phyloP scores from a whole-genome alignment of 2,888 invertebrate genomes.

The Yponomeuta sedellus region DNA sequence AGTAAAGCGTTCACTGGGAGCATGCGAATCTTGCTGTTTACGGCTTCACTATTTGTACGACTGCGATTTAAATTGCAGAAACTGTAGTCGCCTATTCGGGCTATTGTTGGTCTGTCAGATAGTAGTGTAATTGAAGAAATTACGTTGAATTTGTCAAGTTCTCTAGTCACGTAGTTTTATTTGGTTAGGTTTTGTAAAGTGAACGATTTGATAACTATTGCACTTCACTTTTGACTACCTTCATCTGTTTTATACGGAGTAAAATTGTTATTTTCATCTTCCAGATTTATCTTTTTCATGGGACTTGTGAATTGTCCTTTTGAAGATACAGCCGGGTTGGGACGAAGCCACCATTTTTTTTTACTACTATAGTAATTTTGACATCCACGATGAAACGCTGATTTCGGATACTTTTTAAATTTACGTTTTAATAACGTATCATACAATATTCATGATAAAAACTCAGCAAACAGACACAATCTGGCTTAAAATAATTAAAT shows the following conservation, averaged over 20 bases:
- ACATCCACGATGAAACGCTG: too few relatives aligned
- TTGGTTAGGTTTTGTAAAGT: too few relatives aligned
- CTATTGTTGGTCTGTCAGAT: background rate
- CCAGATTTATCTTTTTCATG: too few relatives aligned
- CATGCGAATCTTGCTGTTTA: slow-evolving; percentile 3
- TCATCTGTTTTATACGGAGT: too few relatives aligned
- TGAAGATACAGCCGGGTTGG: too few relatives aligned
- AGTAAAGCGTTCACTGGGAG: slow-evolving; percentile 8
- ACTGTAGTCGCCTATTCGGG: background rate
- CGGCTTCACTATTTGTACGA: background rate
- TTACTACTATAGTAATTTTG: too few relatives aligned
- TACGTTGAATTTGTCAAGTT: background rate
- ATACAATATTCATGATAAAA: background rate
- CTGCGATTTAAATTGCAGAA: background rate
- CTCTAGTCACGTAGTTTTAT: background rate
- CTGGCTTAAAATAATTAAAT: background rate
- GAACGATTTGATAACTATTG: too few relatives aligned
- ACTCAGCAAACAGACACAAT: background rate
- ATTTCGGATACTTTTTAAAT: too few relatives aligned
- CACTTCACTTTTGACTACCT: too few relatives aligned
- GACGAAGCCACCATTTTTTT: too few relatives aligned
- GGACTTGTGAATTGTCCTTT: too few relatives aligned
- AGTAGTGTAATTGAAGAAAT: background rate
- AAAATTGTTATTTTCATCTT: too few relatives aligned
- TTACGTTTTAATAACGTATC: background rate